These are phyloP conservation scores for Minunthozetes semirufus DNA, from an alignment of 2,888 invertebrate genomes.

Conservation along the genomic window DNA sequence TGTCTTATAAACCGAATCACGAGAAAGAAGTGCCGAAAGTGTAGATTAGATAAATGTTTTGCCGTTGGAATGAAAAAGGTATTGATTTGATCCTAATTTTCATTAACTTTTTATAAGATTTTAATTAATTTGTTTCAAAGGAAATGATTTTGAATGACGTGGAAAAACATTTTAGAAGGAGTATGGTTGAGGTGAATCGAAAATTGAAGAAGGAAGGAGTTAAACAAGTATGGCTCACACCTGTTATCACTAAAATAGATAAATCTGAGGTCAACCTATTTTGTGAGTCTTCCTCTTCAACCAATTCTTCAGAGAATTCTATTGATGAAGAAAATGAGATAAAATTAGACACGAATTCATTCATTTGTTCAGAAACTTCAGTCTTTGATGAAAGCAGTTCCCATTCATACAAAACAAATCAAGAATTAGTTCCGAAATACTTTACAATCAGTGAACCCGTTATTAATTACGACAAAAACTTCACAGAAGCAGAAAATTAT, in stretches of 20 bases:
- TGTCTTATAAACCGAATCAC: neutral
- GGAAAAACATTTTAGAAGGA: neutral
- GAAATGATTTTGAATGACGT: neutral
- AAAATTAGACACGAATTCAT: too few species aligned
- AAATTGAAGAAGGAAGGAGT: too few species aligned
- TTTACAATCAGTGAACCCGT: too few species aligned
- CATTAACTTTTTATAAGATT: neutral
- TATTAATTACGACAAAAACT: too few species aligned
- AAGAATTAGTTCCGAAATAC: too few species aligned
- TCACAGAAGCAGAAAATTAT: neutral
- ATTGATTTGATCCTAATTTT: too few species aligned
- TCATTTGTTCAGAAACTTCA: too few species aligned
- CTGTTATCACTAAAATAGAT: neutral
- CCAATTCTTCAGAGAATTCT: too few species aligned
- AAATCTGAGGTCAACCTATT: neutral
- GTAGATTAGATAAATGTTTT: neutral
- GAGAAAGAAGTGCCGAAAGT: neutral
- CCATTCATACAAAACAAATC: too few species aligned
- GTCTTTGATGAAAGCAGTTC: too few species aligned
- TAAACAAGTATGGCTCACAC: neutral
- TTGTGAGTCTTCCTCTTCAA: too few species aligned
- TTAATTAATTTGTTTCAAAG: neutral
- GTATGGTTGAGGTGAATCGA: neutral
- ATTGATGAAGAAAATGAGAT: too few species aligned
- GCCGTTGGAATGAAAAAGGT: neutral